Evolutionary conservation across 2,113 vertebrate genomes (phyloP).

Genomic region (Spermophilus dauricus): DNA sequence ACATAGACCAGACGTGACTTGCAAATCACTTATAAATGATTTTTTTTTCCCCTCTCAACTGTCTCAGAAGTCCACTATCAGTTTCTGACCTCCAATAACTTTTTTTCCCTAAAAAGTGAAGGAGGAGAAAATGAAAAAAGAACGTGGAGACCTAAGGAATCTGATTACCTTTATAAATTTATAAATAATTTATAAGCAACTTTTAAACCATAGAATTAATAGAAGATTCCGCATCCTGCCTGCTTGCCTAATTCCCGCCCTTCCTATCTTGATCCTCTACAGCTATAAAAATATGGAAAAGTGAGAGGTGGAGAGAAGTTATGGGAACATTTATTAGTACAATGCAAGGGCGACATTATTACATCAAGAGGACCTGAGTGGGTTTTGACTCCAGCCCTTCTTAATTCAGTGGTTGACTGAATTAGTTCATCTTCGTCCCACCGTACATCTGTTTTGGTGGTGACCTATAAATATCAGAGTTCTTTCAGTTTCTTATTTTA

Average conservation of each 20-base stretch:
- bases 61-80: conserved; percentile 9
- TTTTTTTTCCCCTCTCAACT: not conserved
- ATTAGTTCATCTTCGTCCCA: not conserved
- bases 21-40: not conserved
- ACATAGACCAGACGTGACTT: not conserved
- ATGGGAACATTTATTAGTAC: not conserved
- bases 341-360: not conserved
- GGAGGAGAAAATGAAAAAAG: not conserved
- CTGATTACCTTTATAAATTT: not conserved
- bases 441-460: conserved; percentile 12
- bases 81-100: not conserved
- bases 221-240: not conserved
- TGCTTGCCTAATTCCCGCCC: not conserved
- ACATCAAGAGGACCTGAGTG: not conserved
- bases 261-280: not conserved
- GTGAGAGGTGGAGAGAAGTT: not conserved
- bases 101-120: conserved; percentile 48
- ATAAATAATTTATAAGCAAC: not conserved
- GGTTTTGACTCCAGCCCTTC: not conserved
- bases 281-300: not conserved
- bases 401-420: not conserved
- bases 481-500: conserved; percentile 34
- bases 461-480: conserved; percentile 1
- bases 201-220: not conserved
- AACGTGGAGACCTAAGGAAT: conserved; percentile 8